phyloP scores from a whole-genome alignment of 2,888 invertebrate species.

The Hemithea aestivaria region DNA sequence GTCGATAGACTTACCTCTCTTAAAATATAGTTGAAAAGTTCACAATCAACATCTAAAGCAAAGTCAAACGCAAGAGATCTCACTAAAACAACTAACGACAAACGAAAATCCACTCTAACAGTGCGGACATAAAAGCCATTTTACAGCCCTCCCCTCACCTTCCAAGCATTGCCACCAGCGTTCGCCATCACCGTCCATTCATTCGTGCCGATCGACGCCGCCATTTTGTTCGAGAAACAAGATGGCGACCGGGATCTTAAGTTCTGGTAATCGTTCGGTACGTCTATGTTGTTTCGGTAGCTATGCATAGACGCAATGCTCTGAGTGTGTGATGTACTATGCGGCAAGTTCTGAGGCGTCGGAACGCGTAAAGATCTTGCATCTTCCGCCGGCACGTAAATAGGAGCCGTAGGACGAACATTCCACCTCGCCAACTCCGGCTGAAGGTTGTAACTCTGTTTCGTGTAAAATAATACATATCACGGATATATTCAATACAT shows the following conservation, averaged over 20 bases:
- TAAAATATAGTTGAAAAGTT: background rate
- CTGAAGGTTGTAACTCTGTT: constrained; percentile 76
- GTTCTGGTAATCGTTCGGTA: constrained; percentile 74
- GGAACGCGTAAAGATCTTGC: constrained; percentile 55
- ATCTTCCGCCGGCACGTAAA: constrained; percentile 69
- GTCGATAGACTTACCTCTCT: too few species aligned
- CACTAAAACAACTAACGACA: constrained; percentile 53
- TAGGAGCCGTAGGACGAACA: constrained; percentile 73
- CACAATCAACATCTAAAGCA: constrained; percentile 3
- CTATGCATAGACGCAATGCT: constrained; percentile 77
- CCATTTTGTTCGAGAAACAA: constrained; percentile 76
- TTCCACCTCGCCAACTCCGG: constrained; percentile 68
- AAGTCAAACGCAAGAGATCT: constrained; percentile 48
- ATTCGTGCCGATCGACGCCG: constrained; percentile 70
- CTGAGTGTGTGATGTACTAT: constrained; percentile 71
- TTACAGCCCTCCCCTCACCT: constrained; percentile 76
- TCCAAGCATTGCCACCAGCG: constrained; percentile 66
- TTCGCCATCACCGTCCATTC: constrained; percentile 74
- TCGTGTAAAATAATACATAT: constrained; percentile 40
- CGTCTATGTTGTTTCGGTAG: constrained; percentile 73
- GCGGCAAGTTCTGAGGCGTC: constrained; percentile 68
- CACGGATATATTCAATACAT: constrained; percentile 31
- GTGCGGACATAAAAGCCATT: constrained; percentile 47
- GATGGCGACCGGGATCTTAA: constrained; percentile 75
- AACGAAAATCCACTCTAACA: constrained; percentile 47